These are phyloP conservation scores for Pseudorectes ferrugineus DNA, from an alignment of 2,113 vertebrate species.

Conservation along the genomic window DNA sequence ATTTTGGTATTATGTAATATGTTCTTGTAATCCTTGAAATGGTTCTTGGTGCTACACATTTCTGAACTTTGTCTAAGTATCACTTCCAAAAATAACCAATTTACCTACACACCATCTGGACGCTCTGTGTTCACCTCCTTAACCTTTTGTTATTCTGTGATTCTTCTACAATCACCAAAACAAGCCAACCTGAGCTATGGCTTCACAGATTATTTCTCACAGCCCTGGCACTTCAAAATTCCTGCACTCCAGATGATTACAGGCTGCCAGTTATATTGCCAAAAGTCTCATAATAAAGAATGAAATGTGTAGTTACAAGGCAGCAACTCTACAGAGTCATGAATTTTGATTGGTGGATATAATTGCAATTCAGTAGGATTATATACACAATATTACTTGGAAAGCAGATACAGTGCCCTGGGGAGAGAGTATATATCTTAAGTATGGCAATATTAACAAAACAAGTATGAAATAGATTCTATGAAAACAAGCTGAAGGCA, in stretches of 20 bases:
- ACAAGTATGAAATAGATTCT: neutral
- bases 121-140: neutral
- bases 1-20: neutral
- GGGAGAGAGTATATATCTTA: neutral
- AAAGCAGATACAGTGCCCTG: neutral
- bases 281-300: neutral
- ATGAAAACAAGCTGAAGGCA: constrained; percentile 25
- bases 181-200: neutral
- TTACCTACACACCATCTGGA: neutral
- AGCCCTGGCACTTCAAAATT: neutral
- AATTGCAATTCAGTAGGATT: constrained; percentile 18
- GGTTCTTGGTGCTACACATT: neutral
- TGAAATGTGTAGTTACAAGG: constrained; percentile 2
- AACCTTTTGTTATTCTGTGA: neutral
- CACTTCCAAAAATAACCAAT: neutral
- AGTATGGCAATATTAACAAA: constrained; percentile 23
- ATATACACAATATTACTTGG: neutral
- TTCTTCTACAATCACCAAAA: neutral
- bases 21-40: neutral
- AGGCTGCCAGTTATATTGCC: neutral
- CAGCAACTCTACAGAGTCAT: neutral
- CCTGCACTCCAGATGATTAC: neutral
- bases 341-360: constrained; percentile 9
- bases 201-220: neutral
- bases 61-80: neutral